Conservation (phyloP, 2,113 vertebrate genomes). For the Strigops habroptila region DNA sequence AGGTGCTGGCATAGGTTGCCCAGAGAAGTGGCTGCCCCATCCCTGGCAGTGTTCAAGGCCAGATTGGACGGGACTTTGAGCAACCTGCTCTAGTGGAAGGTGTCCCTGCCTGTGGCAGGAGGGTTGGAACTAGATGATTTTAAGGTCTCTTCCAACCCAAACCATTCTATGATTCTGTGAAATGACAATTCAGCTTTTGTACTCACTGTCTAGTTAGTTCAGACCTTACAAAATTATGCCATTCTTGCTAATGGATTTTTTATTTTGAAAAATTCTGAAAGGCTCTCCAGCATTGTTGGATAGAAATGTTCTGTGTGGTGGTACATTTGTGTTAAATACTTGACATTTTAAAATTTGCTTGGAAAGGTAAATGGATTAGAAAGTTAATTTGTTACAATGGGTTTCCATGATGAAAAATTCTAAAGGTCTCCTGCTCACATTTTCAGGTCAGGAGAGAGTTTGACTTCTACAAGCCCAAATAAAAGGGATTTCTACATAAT, state of each 20-base stretch:
- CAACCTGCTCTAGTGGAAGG: background rate
- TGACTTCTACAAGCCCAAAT: background rate
- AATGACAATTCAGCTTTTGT: background rate
- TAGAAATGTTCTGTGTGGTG: background rate
- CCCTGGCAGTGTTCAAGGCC: background rate
- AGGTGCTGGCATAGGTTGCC: background rate
- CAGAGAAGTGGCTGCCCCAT: background rate
- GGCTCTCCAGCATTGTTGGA: background rate
- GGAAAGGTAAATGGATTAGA: background rate
- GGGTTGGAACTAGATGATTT: background rate
- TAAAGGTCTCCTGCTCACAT: background rate
- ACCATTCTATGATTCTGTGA: background rate
- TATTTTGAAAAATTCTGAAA: slow-evolving; percentile 10
- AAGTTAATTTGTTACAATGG: slow-evolving; percentile 17
- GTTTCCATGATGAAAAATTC: slow-evolving; percentile 5
- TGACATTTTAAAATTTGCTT: slow-evolving; percentile 22
- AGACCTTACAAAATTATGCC: background rate
- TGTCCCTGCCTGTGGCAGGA: background rate
- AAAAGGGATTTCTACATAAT: slow-evolving; percentile 9
- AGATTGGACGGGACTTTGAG: background rate
- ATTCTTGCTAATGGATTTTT: background rate
- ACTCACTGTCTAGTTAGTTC: background rate
- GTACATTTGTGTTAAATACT: background rate
- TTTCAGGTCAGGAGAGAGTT: background rate
- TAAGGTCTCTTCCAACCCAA: background rate